Base-by-base conservation (phyloP, 1,140 invertebrate genomes). In the Heliothis subflexa region DNA sequence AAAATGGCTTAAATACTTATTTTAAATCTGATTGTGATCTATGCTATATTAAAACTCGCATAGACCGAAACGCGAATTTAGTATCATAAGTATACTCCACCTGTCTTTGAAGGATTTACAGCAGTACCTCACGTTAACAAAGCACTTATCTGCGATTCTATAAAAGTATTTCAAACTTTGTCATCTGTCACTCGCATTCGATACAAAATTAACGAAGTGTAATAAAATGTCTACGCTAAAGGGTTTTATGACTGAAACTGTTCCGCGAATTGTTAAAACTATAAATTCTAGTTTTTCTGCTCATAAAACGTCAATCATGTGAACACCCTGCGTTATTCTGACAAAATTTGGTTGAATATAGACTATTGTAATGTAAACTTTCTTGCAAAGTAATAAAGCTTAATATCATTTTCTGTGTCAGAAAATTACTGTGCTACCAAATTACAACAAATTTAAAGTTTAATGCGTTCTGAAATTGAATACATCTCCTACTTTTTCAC, bases 251-350 rank as follows among this genome's bases (percentile, higher is more conserved):
- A 81, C 77, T 78, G 79, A 86, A 85, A 87, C 82, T 82, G 83
- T 91, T 91, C 91, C 77, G 89, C 87, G 90, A 93, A 91, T 91
- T 88, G 81, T 83, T 66, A 81, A 72, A 80, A 78, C 82, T 84
- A 93, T 91, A 93, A 91, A 91, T 91, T 89, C 64, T 52, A 85
- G 83, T 83, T 89, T 88, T 85, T 82, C 77, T 13, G 68, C 71
- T 81, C 86, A 83, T 91, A 89, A 91, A 92, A 89, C 64, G 87
- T 90, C 90, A 91, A 90, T 91, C 90, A 87, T 78, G 84, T 61
- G 78, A 85, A 85, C 85, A 87, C 85, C 82, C 73, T 66, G 78
- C 59, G 50, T 50, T 72, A 66, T 10, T 77, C 62, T 52, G 62
- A 78, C 68, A 78, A 75, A 74, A 45, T 16, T 78, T 7, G 33